phyloP scores from a whole-genome alignment of 2,113 vertebrate genomes.

The Terrapene triunguis region DNA sequence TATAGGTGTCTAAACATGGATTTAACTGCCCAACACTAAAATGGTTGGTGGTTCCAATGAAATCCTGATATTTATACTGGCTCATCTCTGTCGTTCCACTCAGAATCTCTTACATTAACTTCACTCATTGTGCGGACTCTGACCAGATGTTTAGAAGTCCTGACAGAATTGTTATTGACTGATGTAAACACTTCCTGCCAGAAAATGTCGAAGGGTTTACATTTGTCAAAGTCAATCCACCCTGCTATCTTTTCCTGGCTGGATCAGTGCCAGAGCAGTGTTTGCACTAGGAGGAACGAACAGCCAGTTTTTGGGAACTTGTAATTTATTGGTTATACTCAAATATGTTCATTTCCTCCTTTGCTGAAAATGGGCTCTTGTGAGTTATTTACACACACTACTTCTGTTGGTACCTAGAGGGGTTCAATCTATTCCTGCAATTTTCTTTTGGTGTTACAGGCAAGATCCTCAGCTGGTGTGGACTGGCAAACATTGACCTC shows the following conservation, averaged over 20 bases:
- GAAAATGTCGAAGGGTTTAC: slow-evolving; percentile 53
- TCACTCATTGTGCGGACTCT: slow-evolving; percentile 8
- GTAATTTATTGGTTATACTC: slow-evolving; percentile 14
- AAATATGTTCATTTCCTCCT: slow-evolving; percentile 17
- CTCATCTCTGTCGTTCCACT: slow-evolving; percentile 5
- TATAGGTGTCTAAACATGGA: background rate
- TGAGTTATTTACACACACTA: background rate
- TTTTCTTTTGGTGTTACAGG: background rate
- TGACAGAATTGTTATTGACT: slow-evolving; percentile 54
- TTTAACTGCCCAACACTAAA: slow-evolving; percentile 5
- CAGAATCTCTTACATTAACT: slow-evolving; percentile 33
- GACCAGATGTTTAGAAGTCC: slow-evolving; percentile 57
- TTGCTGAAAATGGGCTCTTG: background rate
- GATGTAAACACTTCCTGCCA: slow-evolving; percentile 68
- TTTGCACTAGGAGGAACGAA: slow-evolving; percentile 27
- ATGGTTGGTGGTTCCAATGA: slow-evolving; percentile 7
- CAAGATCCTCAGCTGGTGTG: background rate
- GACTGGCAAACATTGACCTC: background rate
- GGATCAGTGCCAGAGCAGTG: slow-evolving; percentile 33
- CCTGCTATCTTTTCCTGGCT: slow-evolving; percentile 24
- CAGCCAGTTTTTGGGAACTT: slow-evolving; percentile 18
- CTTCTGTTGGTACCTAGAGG: background rate
- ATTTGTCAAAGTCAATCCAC: slow-evolving; percentile 68
- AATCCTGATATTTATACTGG: background rate
- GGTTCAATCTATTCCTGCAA: background rate